A percentile compares a stretch with the other conserved stretches of the same genome.
phyloP scores from a whole-genome alignment of 2,888 invertebrate genomes.

The Troglohyphantes excavatus region DNA sequence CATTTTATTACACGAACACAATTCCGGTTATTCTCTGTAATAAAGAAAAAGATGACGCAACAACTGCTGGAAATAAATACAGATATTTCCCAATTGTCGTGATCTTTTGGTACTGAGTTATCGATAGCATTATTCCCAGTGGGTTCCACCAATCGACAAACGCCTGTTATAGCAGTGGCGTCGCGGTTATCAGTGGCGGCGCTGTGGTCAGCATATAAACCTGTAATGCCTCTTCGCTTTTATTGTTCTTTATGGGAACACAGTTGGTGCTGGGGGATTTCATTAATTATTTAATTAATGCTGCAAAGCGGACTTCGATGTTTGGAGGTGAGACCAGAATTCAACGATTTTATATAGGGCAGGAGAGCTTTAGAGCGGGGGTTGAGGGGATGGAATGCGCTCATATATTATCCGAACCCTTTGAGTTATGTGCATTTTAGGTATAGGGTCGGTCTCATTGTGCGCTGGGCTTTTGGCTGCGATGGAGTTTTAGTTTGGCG shows the following conservation, averaged over 20 bases:
- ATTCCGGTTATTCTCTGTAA: too few relatives aligned
- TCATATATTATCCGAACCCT: too few relatives aligned
- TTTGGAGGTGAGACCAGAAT: too few relatives aligned
- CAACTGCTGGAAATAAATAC: constrained; percentile 25
- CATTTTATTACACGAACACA: too few relatives aligned
- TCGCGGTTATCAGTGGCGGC: background rate
- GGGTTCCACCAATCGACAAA: background rate
- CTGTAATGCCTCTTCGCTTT: background rate
- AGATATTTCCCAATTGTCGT: constrained; percentile 12
- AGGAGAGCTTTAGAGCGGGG: too few relatives aligned
- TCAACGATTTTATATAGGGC: too few relatives aligned
- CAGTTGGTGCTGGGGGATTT: constrained; percentile 14
- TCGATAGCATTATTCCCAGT: background rate
- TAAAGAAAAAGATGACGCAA: constrained; percentile 8
- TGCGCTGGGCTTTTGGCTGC: constrained; percentile 7
- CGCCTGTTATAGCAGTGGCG: background rate
- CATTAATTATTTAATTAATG: constrained; percentile 53
- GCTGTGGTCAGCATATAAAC: background rate
- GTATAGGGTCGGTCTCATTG: constrained; percentile 9
- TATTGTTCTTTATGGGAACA: constrained; percentile 22
- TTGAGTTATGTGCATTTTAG: constrained; percentile 37
- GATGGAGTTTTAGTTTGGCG: too few relatives aligned
- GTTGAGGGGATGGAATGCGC: too few relatives aligned
- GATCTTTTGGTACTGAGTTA: background rate
- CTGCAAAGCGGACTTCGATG: too few relatives aligned